Conservation (phyloP, 2,797 vertebrate species). For the Scarus forsteni region DNA sequence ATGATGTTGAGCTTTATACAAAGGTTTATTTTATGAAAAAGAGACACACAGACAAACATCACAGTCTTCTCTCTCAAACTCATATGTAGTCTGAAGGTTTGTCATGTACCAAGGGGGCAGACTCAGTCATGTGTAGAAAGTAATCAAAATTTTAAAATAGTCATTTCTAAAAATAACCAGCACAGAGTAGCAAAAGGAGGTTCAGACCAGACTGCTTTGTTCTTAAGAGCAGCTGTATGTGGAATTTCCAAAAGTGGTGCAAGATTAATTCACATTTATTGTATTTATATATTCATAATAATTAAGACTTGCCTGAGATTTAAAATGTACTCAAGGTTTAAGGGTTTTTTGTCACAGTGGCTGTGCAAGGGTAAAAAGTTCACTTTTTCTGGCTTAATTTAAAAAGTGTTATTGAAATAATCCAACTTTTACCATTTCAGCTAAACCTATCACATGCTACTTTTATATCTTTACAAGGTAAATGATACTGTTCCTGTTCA, state of each 20-base stretch:
- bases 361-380: no score
- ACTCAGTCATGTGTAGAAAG: constrained; percentile 33
- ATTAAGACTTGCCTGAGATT: background rate
- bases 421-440: no score
- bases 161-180: constrained; percentile 23
- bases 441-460: no score
- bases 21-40: constrained; percentile 21
- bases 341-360: no score
- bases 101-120: constrained; percentile 13
- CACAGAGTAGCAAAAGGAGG: constrained; percentile 12
- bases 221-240: constrained; percentile 18
- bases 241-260: background rate
- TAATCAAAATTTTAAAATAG: constrained; percentile 39
- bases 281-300: background rate
- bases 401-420: no score
- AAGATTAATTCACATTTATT: background rate
- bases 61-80: constrained; percentile 16
- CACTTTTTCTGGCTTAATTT: no score
- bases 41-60: constrained; percentile 22
- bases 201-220: background rate
- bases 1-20: constrained; percentile 5
- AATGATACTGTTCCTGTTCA: no score
- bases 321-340: no score
- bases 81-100: constrained; percentile 19
- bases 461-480: no score